A percentile compares a stretch with the other conserved stretches of the same genome.
phyloP scores from a whole-genome alignment of 1,140 invertebrate genomes.

The Tetraneura akinire region DNA sequence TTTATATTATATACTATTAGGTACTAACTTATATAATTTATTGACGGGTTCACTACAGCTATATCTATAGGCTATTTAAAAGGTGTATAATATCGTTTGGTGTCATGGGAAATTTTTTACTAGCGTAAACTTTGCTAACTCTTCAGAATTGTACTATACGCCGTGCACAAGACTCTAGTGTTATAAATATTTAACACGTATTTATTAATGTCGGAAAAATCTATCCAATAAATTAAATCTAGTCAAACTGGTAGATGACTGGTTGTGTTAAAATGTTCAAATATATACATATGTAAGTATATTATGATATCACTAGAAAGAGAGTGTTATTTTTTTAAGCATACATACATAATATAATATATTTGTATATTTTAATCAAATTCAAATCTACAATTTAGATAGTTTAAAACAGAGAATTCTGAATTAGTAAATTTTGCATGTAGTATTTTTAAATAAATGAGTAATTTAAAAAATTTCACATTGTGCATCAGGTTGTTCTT shows the following conservation, averaged over 20 bases:
- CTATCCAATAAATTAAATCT: background rate
- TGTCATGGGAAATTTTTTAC: slow-evolving; percentile 24
- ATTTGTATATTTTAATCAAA: no score
- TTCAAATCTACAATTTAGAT: no score
- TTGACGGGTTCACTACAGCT: background rate
- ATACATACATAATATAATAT: no score
- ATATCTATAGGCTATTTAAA: background rate
- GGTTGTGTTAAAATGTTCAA: background rate
- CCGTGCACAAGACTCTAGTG: no score
- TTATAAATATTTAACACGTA: slow-evolving; percentile 13
- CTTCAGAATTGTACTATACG: background rate
- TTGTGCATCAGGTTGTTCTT: background rate
- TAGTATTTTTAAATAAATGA: background rate
- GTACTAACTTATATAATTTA: slow-evolving; percentile 26
- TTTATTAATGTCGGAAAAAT: slow-evolving; percentile 12
- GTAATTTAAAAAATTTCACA: background rate
- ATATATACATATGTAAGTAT: no score
- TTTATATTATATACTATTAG: no score
- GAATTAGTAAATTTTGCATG: background rate
- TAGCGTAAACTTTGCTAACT: slow-evolving; percentile 26
- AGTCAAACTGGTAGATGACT: slow-evolving; percentile 1
- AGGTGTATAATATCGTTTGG: background rate
- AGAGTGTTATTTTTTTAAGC: no score
- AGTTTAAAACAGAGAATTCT: no score
- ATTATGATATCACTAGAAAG: no score